Percentiles rank a stretch among this genome's conserved stretches.
Conservation (phyloP, 2,888 invertebrate species). For the Drosophila flavopinicola region DNA sequence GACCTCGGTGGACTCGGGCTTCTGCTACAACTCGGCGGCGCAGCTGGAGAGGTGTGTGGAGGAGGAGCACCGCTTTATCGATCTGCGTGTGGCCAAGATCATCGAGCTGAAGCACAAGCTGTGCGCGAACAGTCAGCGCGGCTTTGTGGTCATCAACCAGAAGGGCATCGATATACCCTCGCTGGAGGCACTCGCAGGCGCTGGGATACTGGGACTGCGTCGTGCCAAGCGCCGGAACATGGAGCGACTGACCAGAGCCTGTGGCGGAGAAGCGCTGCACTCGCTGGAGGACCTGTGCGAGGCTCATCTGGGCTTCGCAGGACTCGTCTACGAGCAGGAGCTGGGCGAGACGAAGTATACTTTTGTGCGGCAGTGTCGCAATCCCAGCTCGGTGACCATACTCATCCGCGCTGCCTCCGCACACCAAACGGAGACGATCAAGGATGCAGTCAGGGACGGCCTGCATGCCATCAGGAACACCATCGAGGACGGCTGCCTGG, state of each 20-base stretch:
- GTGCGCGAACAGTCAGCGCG: conserved; percentile 93
- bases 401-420: conserved; percentile 98
- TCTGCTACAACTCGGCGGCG: conserved; percentile 98
- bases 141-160: conserved; percentile 98
- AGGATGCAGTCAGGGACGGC: conserved; percentile 98
- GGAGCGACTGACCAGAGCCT: conserved; percentile 97
- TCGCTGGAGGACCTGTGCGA: conserved; percentile 95
- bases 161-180: conserved; percentile 99
- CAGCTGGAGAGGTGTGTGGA: conserved; percentile 96
- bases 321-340: conserved; percentile 98
- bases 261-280: conserved; percentile 97
- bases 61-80: conserved; percentile 98
- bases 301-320: conserved; percentile 95
- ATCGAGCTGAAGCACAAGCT: conserved; percentile 96
- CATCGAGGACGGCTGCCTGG: conserved; percentile 94
- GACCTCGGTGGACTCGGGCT: conserved; percentile 97
- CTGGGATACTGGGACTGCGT: conserved; percentile 96
- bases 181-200: conserved; percentile 96
- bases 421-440: conserved; percentile 95
- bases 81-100: conserved; percentile 94
- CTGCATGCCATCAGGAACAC: conserved; percentile 97
- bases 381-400: conserved; percentile 97
- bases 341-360: conserved; percentile 99
- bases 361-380: conserved; percentile 97
- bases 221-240: conserved; percentile 99